Evolutionary conservation across 2,888 invertebrate genomes (phyloP).

Genomic region (Rambutsinella grinnellia): DNA sequence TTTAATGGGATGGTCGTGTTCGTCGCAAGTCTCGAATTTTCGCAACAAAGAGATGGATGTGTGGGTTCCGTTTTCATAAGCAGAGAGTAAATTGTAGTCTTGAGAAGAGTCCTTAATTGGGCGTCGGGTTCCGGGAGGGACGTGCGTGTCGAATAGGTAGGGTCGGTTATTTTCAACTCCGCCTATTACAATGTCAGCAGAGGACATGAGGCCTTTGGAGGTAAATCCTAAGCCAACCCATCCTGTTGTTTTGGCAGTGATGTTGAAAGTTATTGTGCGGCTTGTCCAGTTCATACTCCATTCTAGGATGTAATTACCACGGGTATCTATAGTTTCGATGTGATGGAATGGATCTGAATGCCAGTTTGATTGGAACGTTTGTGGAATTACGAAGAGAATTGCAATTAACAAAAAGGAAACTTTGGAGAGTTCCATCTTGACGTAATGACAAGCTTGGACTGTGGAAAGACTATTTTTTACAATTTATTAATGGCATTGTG

Average conservation of each 20-base stretch:
- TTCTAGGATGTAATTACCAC: slow-evolving; percentile 25
- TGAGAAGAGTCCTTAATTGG: neutral
- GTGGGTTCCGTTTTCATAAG: neutral
- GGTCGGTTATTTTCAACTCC: slow-evolving; percentile 33
- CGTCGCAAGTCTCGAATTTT: neutral
- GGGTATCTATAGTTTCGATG: slow-evolving; percentile 14
- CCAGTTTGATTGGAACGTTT: too few species aligned
- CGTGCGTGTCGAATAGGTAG: slow-evolving; percentile 15
- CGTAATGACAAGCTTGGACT: too few species aligned
- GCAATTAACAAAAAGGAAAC: too few species aligned
- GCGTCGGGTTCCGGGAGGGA: neutral
- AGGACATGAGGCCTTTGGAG: slow-evolving; percentile 17
- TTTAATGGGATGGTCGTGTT: neutral
- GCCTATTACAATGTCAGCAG: slow-evolving; percentile 43
- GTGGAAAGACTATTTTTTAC: too few species aligned
- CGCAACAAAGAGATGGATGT: neutral
- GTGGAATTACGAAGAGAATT: too few species aligned
- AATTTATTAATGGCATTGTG: too few species aligned
- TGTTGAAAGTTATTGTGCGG: slow-evolving; percentile 30
- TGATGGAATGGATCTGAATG: slow-evolving; percentile 22
- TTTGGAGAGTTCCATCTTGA: too few species aligned
- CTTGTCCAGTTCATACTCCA: slow-evolving; percentile 21
- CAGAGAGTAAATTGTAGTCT: neutral
- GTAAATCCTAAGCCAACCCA: slow-evolving; percentile 46
- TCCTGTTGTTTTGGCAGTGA: slow-evolving; percentile 29